Evolutionary conservation across 2,888 invertebrate species (phyloP).

Genomic region (Calameuta pallipes): DNA sequence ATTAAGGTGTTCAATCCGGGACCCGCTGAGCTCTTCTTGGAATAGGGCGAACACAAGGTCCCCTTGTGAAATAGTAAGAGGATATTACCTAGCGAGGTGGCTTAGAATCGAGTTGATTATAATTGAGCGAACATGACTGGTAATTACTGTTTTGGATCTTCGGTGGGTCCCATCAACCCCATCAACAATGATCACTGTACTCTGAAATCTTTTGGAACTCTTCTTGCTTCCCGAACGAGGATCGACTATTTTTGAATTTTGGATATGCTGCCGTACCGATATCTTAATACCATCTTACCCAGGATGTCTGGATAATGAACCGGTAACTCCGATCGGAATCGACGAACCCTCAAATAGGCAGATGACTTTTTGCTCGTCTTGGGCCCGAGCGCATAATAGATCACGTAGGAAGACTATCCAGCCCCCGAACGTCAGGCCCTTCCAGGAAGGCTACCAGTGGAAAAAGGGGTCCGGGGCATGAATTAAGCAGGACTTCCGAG

Average conservation of each 20-base stretch:
- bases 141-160: slow-evolving; percentile 13
- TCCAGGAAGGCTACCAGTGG: slow-evolving; percentile 34
- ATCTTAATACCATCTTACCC: neutral
- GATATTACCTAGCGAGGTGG: slow-evolving; percentile 1
- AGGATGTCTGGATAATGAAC: neutral
- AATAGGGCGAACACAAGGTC: slow-evolving; percentile 4
- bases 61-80: neutral
- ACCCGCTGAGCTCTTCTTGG: slow-evolving; percentile 21
- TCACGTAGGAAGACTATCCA: slow-evolving; percentile 32
- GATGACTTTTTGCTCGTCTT: slow-evolving; percentile 1
- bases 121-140: slow-evolving; percentile 24
- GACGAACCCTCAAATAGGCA: slow-evolving; percentile 2
- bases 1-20: slow-evolving; percentile 22
- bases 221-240: neutral
- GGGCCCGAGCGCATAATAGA: slow-evolving; percentile 33
- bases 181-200: neutral
- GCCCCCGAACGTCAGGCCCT: slow-evolving; percentile 31
- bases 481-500: slow-evolving; percentile 52
- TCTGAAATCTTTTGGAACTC: neutral
- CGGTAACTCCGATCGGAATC: neutral
- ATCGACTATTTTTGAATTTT: neutral
- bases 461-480: slow-evolving; percentile 44
- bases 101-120: slow-evolving; percentile 15
- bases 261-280: neutral
- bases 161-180: neutral